Evolutionary conservation across 2,797 vertebrate genomes (phyloP).

Genomic region (Leuciscus waleckii): DNA sequence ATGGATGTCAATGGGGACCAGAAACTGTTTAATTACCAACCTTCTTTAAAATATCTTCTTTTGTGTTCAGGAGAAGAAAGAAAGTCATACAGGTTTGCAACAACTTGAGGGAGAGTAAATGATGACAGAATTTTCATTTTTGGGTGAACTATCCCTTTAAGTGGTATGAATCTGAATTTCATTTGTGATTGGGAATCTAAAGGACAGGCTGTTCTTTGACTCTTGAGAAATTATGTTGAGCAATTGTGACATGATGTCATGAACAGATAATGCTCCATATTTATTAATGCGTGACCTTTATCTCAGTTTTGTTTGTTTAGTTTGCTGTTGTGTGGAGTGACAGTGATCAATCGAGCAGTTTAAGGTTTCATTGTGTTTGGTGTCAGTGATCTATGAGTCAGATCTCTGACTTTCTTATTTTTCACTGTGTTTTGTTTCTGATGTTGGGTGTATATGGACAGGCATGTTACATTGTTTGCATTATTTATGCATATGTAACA

Average conservation of each 20-base stretch:
- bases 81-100: too few relatives aligned
- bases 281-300: not conserved
- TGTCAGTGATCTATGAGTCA: not conserved
- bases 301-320: not conserved
- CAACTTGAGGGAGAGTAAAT: too few relatives aligned
- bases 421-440: not conserved
- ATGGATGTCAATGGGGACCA: too few relatives aligned
- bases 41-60: too few relatives aligned
- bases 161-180: too few relatives aligned
- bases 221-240: too few relatives aligned
- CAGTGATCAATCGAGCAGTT: not conserved
- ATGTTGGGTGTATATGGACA: not conserved
- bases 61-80: too few relatives aligned
- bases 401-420: not conserved
- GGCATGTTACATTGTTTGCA: not conserved
- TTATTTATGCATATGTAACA: not conserved
- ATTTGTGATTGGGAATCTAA: not conserved
- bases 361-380: not conserved
- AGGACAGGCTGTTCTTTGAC: not conserved
- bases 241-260: not conserved
- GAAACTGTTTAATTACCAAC: too few relatives aligned
- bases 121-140: too few relatives aligned
- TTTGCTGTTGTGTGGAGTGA: not conserved
- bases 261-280: not conserved
- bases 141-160: too few relatives aligned